Evolutionary conservation across 2,797 vertebrate species (phyloP), one percentile per base, ranked within the genome.

Genomic region (Tolypeutes matacus): DNA sequence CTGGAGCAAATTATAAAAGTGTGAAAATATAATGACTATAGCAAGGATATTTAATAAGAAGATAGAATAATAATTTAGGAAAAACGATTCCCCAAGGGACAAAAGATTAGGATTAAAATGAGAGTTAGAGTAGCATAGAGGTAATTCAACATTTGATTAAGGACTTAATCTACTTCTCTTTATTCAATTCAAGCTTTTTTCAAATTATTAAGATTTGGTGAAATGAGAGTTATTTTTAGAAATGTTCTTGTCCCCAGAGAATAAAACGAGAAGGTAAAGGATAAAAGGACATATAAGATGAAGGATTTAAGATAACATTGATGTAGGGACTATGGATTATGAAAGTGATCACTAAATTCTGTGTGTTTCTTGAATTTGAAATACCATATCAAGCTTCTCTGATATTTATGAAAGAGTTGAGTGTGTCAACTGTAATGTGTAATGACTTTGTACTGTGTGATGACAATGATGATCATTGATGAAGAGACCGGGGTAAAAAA

Each of bases 91-190:
- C 94, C 81, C 75, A 78, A 89, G 83, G 80, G 95, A 92, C 23
- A 92, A 53, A 97, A 96, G 95, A 97, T 97, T 97, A 96, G 96
- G 96, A 97, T 97, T 97, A 96, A 96, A 96, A 87, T 85, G 82
- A 91, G 76, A 96, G 73, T 95, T 86, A 80, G 80, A 94, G 73
- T 86, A 92, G 64, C 80, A 82, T 58, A 84, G 88, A 95, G 88
- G 92, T 96, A 96, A 97, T 96, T 97, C 95, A 97, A 87, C 91
- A 96, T 97, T 97, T 96, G 92, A 96, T 96, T 96, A 96, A 97
- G 67, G 93, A 92, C 78, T 96, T 97, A 97, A 96, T 97, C 93
- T 96, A 95, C 96, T 97, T 97, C 96, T 96, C 96, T 94, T 92
- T 95, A 97, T 96, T 97, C 95, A 96, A 96, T 89, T 96, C 94